Evolutionary conservation across 2,797 vertebrate genomes (phyloP), one percentile per base, ranked within the genome.

Genomic region (Fistularia commersonii): DNA sequence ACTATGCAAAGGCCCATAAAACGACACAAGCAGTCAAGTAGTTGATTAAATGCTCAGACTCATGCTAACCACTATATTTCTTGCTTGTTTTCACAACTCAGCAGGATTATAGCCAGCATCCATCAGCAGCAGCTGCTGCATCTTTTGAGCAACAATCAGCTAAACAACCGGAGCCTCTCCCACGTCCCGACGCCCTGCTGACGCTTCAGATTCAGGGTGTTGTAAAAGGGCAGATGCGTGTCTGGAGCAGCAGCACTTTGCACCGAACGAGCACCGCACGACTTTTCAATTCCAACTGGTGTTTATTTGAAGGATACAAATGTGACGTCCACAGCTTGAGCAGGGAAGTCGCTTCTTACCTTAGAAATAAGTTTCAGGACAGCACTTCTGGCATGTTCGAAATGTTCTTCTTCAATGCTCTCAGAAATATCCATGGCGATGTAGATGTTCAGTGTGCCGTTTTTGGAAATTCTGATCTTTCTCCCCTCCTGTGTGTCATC

Each of bases 361-460:
- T 89, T 93, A 8, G 39, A 14, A 12, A 93, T 87, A 12, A 93
- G 82, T 38, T 40, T 70, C 12, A 2, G 0, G 1, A 88, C 40
- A 7, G 74, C 77, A 0, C 48, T 1, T 70, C 49, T 90, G 45
- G 86, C 74, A 3, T 14, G 9, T 0, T 49, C 15, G 57, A 88
- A 60, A 3, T 85, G 23, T 0, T 38, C 0, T 0, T 36, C 0
- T 0, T 51, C 41, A 0, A 93, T 87, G 60, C 91, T 92, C 33
- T 79, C 85, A 6, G 92, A 93, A 36, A 89, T 84, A 38, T 94
- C 92, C 41, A 94, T 48, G 41, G 84, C 82, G 1, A 94, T 78
- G 34, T 90, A 94, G 41, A 94, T 92, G 66, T 92, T 90, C 42
- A 93, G 86, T 15, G 64, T 87, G 23, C 88, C 91, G 2, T 64